These are phyloP conservation scores for Spodoptera exigua DNA, from an alignment of 2,888 invertebrate genomes.

Conservation along the genomic window DNA sequence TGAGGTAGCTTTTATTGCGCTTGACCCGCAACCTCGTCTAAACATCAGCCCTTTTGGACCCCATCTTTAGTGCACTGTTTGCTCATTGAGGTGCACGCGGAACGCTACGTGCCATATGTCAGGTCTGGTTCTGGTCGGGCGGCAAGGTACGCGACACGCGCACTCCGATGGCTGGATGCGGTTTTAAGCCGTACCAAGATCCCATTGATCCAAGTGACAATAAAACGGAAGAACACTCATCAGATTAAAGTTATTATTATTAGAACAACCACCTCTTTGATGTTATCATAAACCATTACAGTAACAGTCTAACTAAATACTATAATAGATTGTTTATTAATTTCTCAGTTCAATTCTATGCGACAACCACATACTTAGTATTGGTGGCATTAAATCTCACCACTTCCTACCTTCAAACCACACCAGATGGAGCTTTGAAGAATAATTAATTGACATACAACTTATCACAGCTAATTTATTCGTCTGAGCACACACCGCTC, in stretches of 20 bases:
- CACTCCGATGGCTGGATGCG: no score
- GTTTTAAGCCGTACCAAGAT: no score
- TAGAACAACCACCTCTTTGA: slow-evolving; percentile 19
- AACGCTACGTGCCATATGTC: no score
- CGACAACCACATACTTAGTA: slow-evolving; percentile 57
- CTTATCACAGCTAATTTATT: slow-evolving; percentile 89
- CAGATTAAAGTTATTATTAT: no score
- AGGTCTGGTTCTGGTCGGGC: no score
- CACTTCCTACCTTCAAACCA: slow-evolving; percentile 73
- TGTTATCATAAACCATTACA: slow-evolving; percentile 15
- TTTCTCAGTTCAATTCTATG: slow-evolving; percentile 38
- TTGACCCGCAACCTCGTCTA: no score
- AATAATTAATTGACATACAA: slow-evolving; percentile 89
- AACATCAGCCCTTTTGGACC: no score
- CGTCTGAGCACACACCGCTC: slow-evolving; percentile 84
- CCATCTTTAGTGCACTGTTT: no score
- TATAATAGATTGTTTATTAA: slow-evolving; percentile 50
- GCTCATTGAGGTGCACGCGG: no score
- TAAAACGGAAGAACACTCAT: slow-evolving; percentile 5
- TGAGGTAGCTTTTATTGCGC: no score
- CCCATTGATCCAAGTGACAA: background rate
- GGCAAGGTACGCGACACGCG: no score
- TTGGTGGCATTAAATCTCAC: slow-evolving; percentile 69
- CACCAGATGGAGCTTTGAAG: slow-evolving; percentile 88
- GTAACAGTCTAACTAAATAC: slow-evolving; percentile 2